Evolutionary conservation across 2,888 invertebrate genomes (phyloP).

Genomic region (Diplolepis rosae): DNA sequence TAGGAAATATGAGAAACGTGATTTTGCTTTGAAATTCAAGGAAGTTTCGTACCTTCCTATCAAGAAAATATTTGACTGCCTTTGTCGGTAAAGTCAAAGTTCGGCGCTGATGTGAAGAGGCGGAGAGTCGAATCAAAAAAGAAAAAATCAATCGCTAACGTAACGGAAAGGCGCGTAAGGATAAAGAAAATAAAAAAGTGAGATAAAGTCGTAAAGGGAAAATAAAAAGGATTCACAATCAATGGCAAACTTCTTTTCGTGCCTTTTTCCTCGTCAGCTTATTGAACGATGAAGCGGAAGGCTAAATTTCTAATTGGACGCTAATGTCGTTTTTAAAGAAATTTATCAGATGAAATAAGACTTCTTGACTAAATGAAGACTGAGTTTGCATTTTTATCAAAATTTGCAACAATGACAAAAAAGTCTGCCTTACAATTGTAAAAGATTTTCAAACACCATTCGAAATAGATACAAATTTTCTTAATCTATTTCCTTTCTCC

Average conservation of each 20-base stretch:
- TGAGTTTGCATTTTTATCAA: background rate
- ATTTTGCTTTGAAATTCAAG: conserved; percentile 4
- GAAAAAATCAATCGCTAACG: background rate
- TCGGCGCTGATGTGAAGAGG: conserved; percentile 9
- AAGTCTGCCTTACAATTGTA: background rate
- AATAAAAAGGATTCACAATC: conserved; percentile 43
- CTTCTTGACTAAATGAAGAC: background rate
- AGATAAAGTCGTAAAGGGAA: background rate
- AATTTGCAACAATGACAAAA: background rate
- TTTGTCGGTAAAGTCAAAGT: conserved; percentile 28
- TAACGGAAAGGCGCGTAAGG: conserved; percentile 16
- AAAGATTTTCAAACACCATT: background rate
- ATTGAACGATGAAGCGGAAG: background rate
- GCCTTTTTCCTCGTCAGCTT: conserved; percentile 36
- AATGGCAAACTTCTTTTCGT: conserved; percentile 33
- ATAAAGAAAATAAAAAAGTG: background rate
- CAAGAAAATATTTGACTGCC: conserved; percentile 17
- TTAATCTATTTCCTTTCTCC: background rate
- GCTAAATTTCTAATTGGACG: background rate
- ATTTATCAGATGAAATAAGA: background rate
- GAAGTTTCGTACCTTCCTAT: conserved; percentile 4
- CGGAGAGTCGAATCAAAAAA: conserved; percentile 14
- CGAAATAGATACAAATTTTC: background rate
- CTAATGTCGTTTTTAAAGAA: background rate
- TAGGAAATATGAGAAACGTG: background rate